Percentiles rank a stretch among this genome's conserved stretches.
Conservation (phyloP, 2,797 vertebrate species). For the Arrhamphus sclerolepis region DNA sequence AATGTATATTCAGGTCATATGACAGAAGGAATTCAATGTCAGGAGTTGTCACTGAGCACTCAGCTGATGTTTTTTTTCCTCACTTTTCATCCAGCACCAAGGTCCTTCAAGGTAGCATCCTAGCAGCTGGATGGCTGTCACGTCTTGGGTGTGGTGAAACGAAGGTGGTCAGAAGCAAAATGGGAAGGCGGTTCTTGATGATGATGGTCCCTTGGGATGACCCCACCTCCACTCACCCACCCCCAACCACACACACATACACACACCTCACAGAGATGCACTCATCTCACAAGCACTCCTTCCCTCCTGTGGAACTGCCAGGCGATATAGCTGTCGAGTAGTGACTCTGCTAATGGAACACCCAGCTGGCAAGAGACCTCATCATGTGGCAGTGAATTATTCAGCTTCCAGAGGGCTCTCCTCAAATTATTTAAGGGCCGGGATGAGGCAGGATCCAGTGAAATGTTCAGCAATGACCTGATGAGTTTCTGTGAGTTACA, state of each 20-base stretch:
- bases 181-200: constrained; percentile 38
- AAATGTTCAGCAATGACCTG: constrained; percentile 51
- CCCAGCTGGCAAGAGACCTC: constrained; percentile 76
- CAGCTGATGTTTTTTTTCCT: constrained; percentile 12
- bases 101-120: constrained; percentile 38
- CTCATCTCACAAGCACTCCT: constrained; percentile 43
- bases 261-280: constrained; percentile 35
- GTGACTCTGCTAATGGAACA: constrained; percentile 76
- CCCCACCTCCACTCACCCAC: too few species aligned
- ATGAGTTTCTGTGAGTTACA: constrained; percentile 35
- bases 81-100: constrained; percentile 3
- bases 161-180: constrained; percentile 40
- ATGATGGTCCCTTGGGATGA: too few species aligned
- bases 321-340: constrained; percentile 64
- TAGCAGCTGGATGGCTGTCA: constrained; percentile 41
- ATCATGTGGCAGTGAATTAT: constrained; percentile 81
- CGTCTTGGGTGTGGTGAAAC: constrained; percentile 38
- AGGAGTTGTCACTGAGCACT: constrained; percentile 24
- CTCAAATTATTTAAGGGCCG: constrained; percentile 81
- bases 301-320: constrained; percentile 39
- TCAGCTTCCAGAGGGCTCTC: constrained; percentile 75
- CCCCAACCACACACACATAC: too few species aligned
- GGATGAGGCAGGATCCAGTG: constrained; percentile 33
- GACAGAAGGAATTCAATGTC: constrained; percentile 45
- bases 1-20: constrained; percentile 47